Evolutionary conservation across 1,140 invertebrate species (phyloP), one percentile per base, ranked within the genome.

Genomic region (Palaemon carinicauda): DNA sequence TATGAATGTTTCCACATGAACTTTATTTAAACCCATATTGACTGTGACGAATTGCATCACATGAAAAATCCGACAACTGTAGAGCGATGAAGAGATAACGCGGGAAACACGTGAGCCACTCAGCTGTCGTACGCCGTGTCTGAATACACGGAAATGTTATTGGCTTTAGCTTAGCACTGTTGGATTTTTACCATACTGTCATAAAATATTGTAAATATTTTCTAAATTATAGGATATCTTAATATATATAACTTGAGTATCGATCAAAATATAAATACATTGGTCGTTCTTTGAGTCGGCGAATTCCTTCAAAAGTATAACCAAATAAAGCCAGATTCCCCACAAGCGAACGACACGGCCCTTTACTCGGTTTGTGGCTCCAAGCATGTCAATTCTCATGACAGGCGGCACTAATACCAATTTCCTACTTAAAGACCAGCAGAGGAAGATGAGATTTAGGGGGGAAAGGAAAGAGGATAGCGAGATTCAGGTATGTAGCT

Each of bases 21-120:
- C 24, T 56, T 53, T n/a, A n/a, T 80, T 80, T 10, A 60, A 29
- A 17, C 19, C 78, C 78, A 80, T 80, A 80, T 80, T 80, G 78
- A 60, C 53, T 80, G 78, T 80, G 78, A 80, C 54, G 78, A 80
- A 80, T 80, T 65, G 41, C 78, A 65, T 65, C 54, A 33, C 53
- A 56, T 33, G 78, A 56, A 80, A 65, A 60, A 14, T 60, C 78
- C 24, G 54, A 80, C 52, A 80, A 80, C 78, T 60, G 78, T 41
- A 41, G 9, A 14, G 78, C 54, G 78, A 80, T 80, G 78, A 80
- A 80, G 78, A 80, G 78, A 80, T 80, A 80, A 80, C 78, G 54
- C 78, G 78, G 54, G 31, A 33, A 80, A 80, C 78, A 65, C 78
- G 78, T 65, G 54, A 80, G 52, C 17, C 54, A 31, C 53, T 80